phyloP scores from a whole-genome alignment of 2,888 invertebrate species.

The Acleris holmiana region DNA sequence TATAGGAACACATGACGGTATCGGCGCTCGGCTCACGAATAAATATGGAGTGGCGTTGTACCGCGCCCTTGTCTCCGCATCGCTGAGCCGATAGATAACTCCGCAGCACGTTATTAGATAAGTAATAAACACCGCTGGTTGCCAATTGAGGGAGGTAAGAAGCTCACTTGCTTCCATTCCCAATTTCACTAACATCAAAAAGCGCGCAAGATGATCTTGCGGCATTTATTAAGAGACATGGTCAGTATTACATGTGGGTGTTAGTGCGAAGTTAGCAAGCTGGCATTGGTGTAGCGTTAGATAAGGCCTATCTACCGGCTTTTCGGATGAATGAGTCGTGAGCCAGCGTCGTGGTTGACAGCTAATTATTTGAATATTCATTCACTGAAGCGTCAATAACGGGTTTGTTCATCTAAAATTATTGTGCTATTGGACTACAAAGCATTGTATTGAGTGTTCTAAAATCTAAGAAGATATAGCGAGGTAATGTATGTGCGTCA shows the following conservation, averaged over 20 bases:
- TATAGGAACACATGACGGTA: slow-evolving; percentile 58
- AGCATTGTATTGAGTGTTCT: slow-evolving; percentile 7
- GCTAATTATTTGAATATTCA: slow-evolving; percentile 21
- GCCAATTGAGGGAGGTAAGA: slow-evolving; percentile 46
- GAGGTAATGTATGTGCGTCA: too few species aligned
- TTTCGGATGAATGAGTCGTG: slow-evolving; percentile 63
- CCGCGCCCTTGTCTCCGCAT: slow-evolving; percentile 74
- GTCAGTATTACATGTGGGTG: too few species aligned
- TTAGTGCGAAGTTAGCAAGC: too few species aligned
- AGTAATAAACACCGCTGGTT: slow-evolving; percentile 76
- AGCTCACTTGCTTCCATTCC: too few species aligned
- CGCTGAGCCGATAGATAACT: slow-evolving; percentile 70
- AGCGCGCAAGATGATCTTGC: too few species aligned
- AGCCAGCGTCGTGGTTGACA: slow-evolving; percentile 4
- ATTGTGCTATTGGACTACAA: neutral
- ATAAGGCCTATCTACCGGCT: slow-evolving; percentile 68
- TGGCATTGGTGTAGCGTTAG: slow-evolving; percentile 35
- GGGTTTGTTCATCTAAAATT: slow-evolving; percentile 13
- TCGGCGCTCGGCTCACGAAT: slow-evolving; percentile 54
- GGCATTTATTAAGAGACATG: too few species aligned
- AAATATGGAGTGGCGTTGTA: slow-evolving; percentile 63
- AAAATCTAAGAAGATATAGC: neutral
- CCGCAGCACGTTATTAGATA: slow-evolving; percentile 67
- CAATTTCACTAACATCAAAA: too few species aligned
- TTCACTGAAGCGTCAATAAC: slow-evolving; percentile 24